phyloP scores from a whole-genome alignment of 2,888 invertebrate genomes.

The Polyommatus iphigenia region DNA sequence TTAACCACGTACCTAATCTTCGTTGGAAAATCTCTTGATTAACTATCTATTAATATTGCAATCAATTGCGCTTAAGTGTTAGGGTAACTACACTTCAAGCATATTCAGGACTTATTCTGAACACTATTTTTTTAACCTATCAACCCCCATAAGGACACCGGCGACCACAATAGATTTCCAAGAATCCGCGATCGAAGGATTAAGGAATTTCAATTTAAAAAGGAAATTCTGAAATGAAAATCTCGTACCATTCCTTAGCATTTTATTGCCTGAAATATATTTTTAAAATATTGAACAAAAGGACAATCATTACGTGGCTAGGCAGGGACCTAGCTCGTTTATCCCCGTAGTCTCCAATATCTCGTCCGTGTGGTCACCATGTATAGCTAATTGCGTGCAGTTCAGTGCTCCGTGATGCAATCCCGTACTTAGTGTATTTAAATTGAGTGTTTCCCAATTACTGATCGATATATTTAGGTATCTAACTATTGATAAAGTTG shows the following conservation, averaged over 20 bases:
- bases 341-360: neutral
- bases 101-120: neutral
- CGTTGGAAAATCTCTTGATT: slow-evolving; percentile 6
- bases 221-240: too few relatives aligned
- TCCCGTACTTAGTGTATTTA: slow-evolving; percentile 10
- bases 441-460: slow-evolving; percentile 3
- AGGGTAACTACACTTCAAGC: neutral
- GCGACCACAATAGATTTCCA: too few relatives aligned
- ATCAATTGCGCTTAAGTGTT: slow-evolving; percentile 29
- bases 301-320: too few relatives aligned
- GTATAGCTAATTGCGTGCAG: slow-evolving; percentile 20
- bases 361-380: neutral
- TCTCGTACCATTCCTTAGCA: too few relatives aligned
- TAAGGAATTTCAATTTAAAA: too few relatives aligned
- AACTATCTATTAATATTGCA: slow-evolving; percentile 33
- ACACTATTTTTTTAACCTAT: neutral
- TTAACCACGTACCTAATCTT: slow-evolving; percentile 7
- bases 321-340: neutral
- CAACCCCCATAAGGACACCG: too few relatives aligned
- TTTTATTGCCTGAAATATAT: too few relatives aligned
- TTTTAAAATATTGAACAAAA: too few relatives aligned
- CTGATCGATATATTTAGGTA: neutral
- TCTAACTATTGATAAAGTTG: too few relatives aligned
- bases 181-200: too few relatives aligned
- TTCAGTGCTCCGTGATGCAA: slow-evolving; percentile 23